phyloP scores from a whole-genome alignment of 2,888 invertebrate species.

The Mayetiola destructor region DNA sequence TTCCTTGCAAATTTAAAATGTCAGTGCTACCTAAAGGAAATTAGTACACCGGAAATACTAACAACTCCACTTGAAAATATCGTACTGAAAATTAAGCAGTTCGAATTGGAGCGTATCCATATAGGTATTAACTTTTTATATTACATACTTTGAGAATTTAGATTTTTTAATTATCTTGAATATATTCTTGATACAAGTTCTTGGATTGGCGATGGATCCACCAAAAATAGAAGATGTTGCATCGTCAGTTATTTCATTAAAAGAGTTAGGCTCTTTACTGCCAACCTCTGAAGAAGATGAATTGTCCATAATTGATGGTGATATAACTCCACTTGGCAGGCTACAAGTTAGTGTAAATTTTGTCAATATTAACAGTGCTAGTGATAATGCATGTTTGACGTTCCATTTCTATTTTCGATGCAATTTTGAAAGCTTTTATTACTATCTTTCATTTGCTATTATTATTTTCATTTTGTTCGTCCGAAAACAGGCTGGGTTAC shows the following conservation, averaged over 20 bases:
- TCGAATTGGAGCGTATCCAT: conserved; percentile 67
- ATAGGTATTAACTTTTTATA: too few species aligned
- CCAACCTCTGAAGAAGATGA: conserved; percentile 37
- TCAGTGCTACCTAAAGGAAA: conserved; percentile 36
- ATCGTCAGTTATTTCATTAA: conserved; percentile 51
- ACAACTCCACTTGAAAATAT: conserved; percentile 67
- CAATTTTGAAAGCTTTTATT: too few species aligned
- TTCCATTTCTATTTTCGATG: too few species aligned
- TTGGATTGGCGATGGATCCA: conserved; percentile 70
- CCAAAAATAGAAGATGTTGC: conserved; percentile 71
- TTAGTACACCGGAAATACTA: conserved; percentile 57
- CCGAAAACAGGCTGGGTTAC: too few species aligned
- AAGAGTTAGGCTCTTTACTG: conserved; percentile 60
- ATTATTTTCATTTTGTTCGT: too few species aligned
- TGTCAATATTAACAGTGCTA: too few species aligned
- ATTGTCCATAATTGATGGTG: conserved; percentile 53
- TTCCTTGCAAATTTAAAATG: not conserved
- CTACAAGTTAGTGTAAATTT: conserved; percentile 65
- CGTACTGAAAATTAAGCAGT: conserved; percentile 63
- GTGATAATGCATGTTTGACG: too few species aligned
- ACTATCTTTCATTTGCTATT: too few species aligned
- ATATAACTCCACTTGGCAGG: conserved; percentile 70
- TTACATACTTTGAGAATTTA: too few species aligned
- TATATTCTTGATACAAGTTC: too few species aligned
- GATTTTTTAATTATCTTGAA: too few species aligned